Percentiles rank a stretch among this genome's conserved stretches.
These are phyloP conservation scores for Bombyx mandarina DNA, from an alignment of 1,140 invertebrate species.

Conservation along the genomic window DNA sequence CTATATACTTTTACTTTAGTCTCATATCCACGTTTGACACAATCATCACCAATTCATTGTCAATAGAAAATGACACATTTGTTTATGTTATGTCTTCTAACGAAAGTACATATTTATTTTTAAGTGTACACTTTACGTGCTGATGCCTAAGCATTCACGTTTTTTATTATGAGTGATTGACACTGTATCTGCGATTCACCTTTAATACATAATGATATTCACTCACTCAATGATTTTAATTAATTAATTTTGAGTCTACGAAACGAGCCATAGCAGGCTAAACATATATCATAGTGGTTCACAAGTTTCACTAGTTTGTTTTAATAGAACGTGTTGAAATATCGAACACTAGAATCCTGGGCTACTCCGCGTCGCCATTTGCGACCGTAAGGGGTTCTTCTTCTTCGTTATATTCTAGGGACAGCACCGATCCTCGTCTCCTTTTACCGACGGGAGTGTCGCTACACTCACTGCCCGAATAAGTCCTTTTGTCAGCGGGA, in stretches of 20 bases:
- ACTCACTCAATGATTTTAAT: conserved; percentile 29
- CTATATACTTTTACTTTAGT: conserved; percentile 40
- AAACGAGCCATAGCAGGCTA: conserved; percentile 16
- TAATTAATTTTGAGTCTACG: conserved; percentile 31
- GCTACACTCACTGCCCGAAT: conserved; percentile 66
- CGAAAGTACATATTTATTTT: conserved; percentile 46
- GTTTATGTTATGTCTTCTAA: conserved; percentile 49
- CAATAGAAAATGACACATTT: conserved; percentile 45
- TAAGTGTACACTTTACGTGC: conserved; percentile 41
- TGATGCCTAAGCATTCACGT: conserved; percentile 38
- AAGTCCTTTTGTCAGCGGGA: conserved; percentile 58
- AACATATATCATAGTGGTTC: conserved; percentile 20
- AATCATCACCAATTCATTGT: conserved; percentile 54
- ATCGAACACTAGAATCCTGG: conserved; percentile 26
- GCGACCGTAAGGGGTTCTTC: conserved; percentile 67
- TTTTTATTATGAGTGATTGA: conserved; percentile 19
- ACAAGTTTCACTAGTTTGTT: conserved; percentile 33
- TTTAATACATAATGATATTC: conserved; percentile 16
- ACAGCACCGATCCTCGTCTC: conserved; percentile 77
- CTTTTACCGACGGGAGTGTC: conserved; percentile 70
- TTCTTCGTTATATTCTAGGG: conserved; percentile 80
- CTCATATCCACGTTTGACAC: conserved; percentile 48
- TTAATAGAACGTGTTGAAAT: conserved; percentile 25
- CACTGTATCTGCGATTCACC: conserved; percentile 24
- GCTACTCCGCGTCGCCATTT: conserved; percentile 66